A percentile compares a stretch with the other conserved stretches of the same genome.
Conservation (phyloP, 2,113 vertebrate species). For the Zosterops japonicus region DNA sequence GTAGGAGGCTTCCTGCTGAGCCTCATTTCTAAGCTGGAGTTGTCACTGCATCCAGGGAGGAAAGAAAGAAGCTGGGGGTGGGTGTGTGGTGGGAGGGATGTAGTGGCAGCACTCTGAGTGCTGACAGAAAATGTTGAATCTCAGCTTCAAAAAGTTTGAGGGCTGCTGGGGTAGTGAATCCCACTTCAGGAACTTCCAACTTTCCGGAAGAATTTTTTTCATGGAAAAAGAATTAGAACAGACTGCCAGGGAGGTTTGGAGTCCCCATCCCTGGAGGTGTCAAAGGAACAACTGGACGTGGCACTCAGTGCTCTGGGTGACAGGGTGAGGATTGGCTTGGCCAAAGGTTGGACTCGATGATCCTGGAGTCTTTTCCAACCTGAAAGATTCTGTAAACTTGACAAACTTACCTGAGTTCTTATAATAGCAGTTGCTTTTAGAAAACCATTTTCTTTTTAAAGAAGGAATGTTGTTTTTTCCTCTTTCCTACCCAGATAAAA, state of each 20-base stretch:
- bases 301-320: not conserved
- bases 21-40: not conserved
- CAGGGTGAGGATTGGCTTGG: not conserved
- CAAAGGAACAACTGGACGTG: not conserved
- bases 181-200: not conserved
- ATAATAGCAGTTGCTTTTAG: not conserved
- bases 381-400: not conserved
- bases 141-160: not conserved
- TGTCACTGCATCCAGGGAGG: not conserved
- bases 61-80: not conserved
- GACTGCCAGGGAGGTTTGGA: not conserved
- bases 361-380: not conserved
- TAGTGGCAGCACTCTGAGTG: not conserved
- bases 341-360: rapidly evolving
- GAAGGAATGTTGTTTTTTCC: not conserved
- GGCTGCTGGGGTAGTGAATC: not conserved
- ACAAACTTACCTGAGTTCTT: not conserved
- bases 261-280: not conserved
- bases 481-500: slow-evolving; percentile 84
- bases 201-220: not conserved
- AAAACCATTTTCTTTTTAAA: not conserved
- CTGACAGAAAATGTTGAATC: not conserved
- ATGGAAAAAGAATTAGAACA: not conserved
- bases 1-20: not conserved
- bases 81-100: not conserved